Evolutionary conservation across 1,140 invertebrate genomes (phyloP).

Genomic region (Zophobas morio): DNA sequence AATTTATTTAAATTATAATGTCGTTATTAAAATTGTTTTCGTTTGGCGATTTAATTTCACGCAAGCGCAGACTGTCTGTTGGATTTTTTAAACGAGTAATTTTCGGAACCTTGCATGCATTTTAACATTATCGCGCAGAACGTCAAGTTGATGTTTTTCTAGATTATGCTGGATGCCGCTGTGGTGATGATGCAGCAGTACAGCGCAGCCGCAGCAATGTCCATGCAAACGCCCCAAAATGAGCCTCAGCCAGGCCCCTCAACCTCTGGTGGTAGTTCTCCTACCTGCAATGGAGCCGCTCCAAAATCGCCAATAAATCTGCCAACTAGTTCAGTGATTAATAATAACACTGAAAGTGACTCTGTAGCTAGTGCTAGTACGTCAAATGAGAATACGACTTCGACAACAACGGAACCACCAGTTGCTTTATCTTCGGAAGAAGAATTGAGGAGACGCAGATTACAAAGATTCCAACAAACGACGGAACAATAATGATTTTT

Average conservation of each 20-base stretch:
- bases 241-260: conserved; percentile 27
- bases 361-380: conserved; percentile 47
- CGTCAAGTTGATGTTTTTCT: conserved; percentile 34
- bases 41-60: too few relatives aligned
- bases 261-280: conserved; percentile 26
- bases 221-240: conserved; percentile 50
- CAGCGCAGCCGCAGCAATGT: conserved; percentile 73
- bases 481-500: conserved; percentile 21
- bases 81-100: too few relatives aligned
- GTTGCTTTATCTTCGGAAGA: conserved; percentile 50
- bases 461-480: conserved; percentile 77
- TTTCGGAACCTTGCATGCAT: too few relatives aligned
- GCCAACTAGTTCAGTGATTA: conserved; percentile 53
- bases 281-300: conserved; percentile 43
- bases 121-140: too few relatives aligned
- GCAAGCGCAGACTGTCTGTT: too few relatives aligned
- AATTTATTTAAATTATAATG: too few relatives aligned
- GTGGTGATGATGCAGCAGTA: conserved; percentile 93
- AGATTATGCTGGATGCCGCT: conserved; percentile 88
- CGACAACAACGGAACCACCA: conserved; percentile 55
- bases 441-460: conserved; percentile 78
- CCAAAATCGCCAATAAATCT: conserved; percentile 61
- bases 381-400: conserved; percentile 41
- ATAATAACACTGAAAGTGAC: conserved; percentile 46
- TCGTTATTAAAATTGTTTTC: too few relatives aligned